Percentiles rank a stretch among this genome's conserved stretches.
These are phyloP conservation scores for Coregonus suidteri DNA, from an alignment of 2,797 vertebrate genomes.

Conservation along the genomic window DNA sequence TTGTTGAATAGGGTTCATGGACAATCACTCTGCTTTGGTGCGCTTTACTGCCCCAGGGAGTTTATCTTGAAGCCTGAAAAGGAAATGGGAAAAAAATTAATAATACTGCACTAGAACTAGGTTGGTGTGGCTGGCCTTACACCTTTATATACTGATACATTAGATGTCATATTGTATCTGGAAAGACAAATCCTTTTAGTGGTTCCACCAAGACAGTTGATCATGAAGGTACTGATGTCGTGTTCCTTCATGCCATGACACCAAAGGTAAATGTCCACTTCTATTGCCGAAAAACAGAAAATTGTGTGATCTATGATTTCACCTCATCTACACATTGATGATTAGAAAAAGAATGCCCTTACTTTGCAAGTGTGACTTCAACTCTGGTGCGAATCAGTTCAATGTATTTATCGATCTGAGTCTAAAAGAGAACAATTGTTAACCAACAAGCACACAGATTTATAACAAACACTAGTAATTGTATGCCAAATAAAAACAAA, in stretches of 20 bases:
- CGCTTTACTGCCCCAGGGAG: conserved; percentile 19
- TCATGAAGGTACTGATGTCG: neutral
- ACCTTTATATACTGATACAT: too few species aligned
- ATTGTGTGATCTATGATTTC: neutral
- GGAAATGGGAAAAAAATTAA: neutral
- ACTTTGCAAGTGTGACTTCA: conserved; percentile 50
- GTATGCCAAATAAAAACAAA: neutral
- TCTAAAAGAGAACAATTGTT: conserved; percentile 66
- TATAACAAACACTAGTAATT: neutral
- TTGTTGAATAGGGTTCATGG: neutral
- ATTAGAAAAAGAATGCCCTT: conserved; percentile 6
- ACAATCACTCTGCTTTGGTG: conserved; percentile 16
- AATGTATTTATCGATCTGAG: conserved; percentile 83
- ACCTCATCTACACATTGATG: neutral
- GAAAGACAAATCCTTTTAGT: neutral
- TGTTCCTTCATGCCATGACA: neutral
- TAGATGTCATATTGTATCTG: neutral
- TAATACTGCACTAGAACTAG: neutral
- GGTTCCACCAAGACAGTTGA: neutral
- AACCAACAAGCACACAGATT: conserved; percentile 25
- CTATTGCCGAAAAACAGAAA: neutral
- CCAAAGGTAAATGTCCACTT: neutral
- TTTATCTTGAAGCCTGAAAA: conserved; percentile 19
- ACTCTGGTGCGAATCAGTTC: conserved; percentile 64
- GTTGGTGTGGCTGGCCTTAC: neutral